Evolutionary conservation across 2,113 vertebrate species (phyloP).

Genomic region (Clarias gariepinus): DNA sequence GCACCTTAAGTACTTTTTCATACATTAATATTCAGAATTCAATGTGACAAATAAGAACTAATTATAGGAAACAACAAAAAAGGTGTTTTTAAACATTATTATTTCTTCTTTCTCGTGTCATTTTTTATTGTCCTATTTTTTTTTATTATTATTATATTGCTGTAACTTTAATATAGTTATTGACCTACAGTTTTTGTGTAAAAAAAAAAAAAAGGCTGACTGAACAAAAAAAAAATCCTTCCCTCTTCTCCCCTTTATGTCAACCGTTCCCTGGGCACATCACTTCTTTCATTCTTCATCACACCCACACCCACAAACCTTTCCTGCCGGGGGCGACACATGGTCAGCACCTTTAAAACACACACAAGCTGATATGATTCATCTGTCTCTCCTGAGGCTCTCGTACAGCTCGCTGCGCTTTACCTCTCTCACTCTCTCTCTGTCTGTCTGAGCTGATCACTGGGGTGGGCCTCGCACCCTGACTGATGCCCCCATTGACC

Average conservation of each 20-base stretch:
- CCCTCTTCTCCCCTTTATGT: slow-evolving; percentile 4
- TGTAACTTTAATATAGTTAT: not conserved
- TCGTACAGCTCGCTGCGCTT: slow-evolving; percentile 17
- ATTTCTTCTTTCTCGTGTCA: not conserved
- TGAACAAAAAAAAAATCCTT: not conserved
- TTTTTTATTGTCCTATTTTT: not conserved
- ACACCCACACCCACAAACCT: slow-evolving; percentile 22
- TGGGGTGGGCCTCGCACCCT: slow-evolving; percentile 2
- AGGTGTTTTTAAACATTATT: not conserved
- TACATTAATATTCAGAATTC: not conserved
- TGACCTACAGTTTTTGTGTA: not conserved
- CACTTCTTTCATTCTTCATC: slow-evolving; percentile 13
- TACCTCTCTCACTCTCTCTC: not conserved
- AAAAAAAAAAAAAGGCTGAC: slow-evolving; percentile 2
- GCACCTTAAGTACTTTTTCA: not conserved
- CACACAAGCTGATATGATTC: slow-evolving; percentile 49
- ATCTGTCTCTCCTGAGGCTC: slow-evolving; percentile 46
- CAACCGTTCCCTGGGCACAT: slow-evolving; percentile 24
- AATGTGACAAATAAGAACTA: not conserved
- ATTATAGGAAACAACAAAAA: not conserved
- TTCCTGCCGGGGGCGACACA: slow-evolving; percentile 38
- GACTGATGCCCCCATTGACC: slow-evolving; percentile 16
- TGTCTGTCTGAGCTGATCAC: slow-evolving; percentile 23
- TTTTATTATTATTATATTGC: not conserved
- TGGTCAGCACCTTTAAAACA: slow-evolving; percentile 57